These are phyloP conservation scores for Diloba caeruleocephala DNA, from an alignment of 2,888 invertebrate genomes.

Conservation along the genomic window DNA sequence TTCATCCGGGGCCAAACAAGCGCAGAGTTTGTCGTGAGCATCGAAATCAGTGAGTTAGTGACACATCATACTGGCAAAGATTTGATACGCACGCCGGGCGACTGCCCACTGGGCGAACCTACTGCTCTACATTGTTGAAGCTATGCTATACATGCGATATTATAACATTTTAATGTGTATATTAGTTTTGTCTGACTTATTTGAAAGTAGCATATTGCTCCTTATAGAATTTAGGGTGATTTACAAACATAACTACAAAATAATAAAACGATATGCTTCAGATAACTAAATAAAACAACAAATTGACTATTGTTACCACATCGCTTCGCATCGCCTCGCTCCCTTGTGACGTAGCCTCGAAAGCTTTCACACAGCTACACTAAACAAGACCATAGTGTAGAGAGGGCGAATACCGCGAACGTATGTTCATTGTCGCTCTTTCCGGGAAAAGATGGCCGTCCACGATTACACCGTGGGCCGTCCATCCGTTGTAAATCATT, in stretches of 20 bases:
- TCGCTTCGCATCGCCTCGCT: constrained; percentile 19
- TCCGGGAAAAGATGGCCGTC: constrained; percentile 80
- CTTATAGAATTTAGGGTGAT: too few relatives aligned
- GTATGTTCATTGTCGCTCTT: constrained; percentile 78
- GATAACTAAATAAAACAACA: neutral
- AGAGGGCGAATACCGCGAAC: constrained; percentile 65
- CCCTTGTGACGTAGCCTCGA: constrained; percentile 33
- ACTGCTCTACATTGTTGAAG: constrained; percentile 6
- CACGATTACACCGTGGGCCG: constrained; percentile 65
- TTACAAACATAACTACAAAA: too few relatives aligned
- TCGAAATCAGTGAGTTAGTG: constrained; percentile 39
- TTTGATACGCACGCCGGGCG: constrained; percentile 47
- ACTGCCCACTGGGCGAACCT: constrained; percentile 13
- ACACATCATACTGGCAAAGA: constrained; percentile 37
- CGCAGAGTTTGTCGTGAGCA: constrained; percentile 39
- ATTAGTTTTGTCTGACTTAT: too few relatives aligned
- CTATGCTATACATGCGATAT: constrained; percentile 4
- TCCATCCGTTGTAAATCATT: constrained; percentile 77
- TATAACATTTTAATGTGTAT: neutral
- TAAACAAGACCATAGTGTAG: constrained; percentile 46
- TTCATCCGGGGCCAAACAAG: constrained; percentile 22
- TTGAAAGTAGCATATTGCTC: too few relatives aligned
- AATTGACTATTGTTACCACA: constrained; percentile 21
- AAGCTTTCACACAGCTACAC: constrained; percentile 56
- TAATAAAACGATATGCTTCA: too few relatives aligned